Base-by-base conservation (phyloP, 2,113 vertebrate species). In the Anthoscopus minutus region DNA sequence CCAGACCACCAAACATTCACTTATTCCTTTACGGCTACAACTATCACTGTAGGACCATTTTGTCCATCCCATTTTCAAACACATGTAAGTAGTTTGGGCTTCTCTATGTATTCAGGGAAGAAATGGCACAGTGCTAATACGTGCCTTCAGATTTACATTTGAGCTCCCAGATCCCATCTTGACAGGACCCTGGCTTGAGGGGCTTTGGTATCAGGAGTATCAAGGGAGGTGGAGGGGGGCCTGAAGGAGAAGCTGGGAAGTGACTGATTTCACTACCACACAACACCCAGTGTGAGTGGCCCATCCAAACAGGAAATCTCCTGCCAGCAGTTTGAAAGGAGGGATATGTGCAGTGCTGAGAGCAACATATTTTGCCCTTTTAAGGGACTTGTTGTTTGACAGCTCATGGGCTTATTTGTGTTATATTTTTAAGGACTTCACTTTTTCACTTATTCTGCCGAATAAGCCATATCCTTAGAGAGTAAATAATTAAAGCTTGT, bases 361-460 rank as follows among this genome's bases (percentile, higher is more conserved):
- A 6, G 37, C 64, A 4, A n/a, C 95, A 93, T 95, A 96, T 92
- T 96, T 96, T 97, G 89, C 69, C 95, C 94, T 96, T 97, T 97
- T 97, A 97, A 97, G 97, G 96, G 90, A 56, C 72, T 85, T 94
- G 25, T 81, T 93, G 77, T 96, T 95, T 96, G 91, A 95, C 89
- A 95, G 92, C 40, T 94, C 66, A 48, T 45, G 69, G 70, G 81
- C 47, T 95, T 96, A 92, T 88, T 96, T 96, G 86, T 88, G 72
- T 82, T 93, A 71, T 85, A 79, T 89, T 90, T 86, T 86, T 91
- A 94, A 95, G 88, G 81, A 77, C 88, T 96, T 88, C 47, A 58
- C 69, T 96, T 89, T 92, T 94, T 94, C 86, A 95, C 64, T 92
- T 94, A 54, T 96, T 95, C 86, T 91, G 91, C 83, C 92, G 92